Evolutionary conservation across 2,888 invertebrate species (phyloP).

Genomic region (Steinernema hermaphroditum): DNA sequence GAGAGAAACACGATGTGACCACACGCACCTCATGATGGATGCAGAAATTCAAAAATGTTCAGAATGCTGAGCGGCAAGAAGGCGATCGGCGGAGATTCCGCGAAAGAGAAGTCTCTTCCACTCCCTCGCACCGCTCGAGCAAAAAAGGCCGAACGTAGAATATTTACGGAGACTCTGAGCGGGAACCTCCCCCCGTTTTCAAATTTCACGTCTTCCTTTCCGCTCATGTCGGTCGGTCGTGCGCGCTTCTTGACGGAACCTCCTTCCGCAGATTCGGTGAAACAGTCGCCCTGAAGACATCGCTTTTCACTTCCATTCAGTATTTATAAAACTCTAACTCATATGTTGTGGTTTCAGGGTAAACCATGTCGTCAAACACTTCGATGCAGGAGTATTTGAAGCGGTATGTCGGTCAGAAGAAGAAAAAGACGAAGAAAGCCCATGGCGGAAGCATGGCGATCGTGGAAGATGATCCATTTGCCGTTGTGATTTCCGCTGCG

Average conservation of each 20-base stretch:
- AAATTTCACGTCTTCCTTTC: too few species aligned
- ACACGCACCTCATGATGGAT: not conserved
- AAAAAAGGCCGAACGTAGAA: too few species aligned
- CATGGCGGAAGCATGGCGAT: not conserved
- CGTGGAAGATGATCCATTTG: conserved; percentile 2
- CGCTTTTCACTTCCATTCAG: not conserved
- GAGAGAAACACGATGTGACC: not conserved
- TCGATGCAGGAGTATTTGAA: conserved; percentile 25
- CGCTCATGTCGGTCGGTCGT: too few species aligned
- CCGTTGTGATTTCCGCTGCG: not conserved
- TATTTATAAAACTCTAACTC: not conserved
- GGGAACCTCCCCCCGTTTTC: too few species aligned
- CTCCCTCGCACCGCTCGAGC: too few species aligned
- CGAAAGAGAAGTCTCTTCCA: not conserved
- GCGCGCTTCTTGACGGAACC: too few species aligned
- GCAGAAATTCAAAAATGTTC: not conserved
- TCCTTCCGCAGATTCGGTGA: too few species aligned
- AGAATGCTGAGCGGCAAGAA: not conserved
- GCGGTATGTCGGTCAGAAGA: conserved; percentile 5
- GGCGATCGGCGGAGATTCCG: not conserved
- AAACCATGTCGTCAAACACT: not conserved
- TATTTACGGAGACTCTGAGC: too few species aligned
- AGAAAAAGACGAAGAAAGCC: conserved; percentile 16
- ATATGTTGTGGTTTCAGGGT: not conserved
- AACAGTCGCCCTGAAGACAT: too few species aligned